phyloP scores from a whole-genome alignment of 2,797 vertebrate genomes.

The Manis javanica region DNA sequence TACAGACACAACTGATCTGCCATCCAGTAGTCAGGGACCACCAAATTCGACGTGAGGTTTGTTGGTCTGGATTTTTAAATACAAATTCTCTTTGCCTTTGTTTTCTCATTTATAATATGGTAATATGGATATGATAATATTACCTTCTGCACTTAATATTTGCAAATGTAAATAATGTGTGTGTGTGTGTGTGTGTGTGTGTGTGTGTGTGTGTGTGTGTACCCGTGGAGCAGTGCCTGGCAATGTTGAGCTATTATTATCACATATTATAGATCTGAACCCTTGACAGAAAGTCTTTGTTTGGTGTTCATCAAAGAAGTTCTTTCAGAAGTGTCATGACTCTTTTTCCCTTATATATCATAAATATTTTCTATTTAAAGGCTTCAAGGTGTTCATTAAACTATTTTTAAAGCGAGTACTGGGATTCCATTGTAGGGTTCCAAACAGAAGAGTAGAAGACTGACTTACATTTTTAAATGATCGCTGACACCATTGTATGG shows the following conservation, averaged over 20 bases:
- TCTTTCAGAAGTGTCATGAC: background rate
- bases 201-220: accelerated
- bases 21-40: background rate
- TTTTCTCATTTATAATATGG: background rate
- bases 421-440: background rate
- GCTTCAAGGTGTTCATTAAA: background rate
- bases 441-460: background rate
- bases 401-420: background rate
- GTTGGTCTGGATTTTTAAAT: background rate
- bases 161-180: background rate
- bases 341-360: background rate
- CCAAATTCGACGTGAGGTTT: background rate
- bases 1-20: background rate
- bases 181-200: background rate
- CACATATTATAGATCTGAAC: background rate
- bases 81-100: background rate
- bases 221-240: background rate
- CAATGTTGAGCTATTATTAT: background rate
- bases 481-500: background rate
- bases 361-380: background rate
- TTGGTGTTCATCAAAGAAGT: background rate
- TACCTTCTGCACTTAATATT: background rate
- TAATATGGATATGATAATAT: background rate
- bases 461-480: background rate
- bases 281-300: background rate